A percentile compares a stretch with the other conserved stretches of the same genome.
Evolutionary conservation across 2,888 invertebrate species (phyloP).

Genomic region (Drosophila setosimentum): DNA sequence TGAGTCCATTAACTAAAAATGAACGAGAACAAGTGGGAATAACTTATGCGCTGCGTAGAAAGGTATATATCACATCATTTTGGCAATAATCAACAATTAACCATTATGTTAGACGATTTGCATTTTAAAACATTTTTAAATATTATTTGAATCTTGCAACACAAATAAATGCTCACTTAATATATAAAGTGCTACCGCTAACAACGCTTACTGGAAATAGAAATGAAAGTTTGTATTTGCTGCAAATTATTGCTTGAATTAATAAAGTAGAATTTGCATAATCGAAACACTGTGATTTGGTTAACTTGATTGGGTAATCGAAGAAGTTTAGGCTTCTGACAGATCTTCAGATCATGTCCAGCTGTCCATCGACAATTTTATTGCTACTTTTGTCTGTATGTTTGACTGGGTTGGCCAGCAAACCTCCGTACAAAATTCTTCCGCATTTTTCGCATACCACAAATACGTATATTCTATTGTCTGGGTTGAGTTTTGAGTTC

Average conservation of each 20-base stretch:
- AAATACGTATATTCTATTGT: background rate
- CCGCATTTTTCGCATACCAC: background rate
- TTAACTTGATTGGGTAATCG: background rate
- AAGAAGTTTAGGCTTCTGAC: background rate
- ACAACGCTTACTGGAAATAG: background rate
- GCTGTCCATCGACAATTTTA: background rate
- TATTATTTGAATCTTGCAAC: background rate
- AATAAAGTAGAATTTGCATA: background rate
- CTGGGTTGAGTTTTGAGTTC: constrained; percentile 2
- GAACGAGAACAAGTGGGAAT: background rate
- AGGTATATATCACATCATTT: background rate
- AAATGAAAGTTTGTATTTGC: background rate
- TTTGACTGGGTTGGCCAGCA: background rate
- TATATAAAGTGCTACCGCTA: background rate
- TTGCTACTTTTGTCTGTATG: background rate
- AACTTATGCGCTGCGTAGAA: background rate
- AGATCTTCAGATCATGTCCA: background rate
- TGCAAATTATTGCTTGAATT: background rate
- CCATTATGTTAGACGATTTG: background rate
- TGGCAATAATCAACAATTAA: background rate
- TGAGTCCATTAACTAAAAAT: background rate
- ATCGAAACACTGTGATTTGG: background rate
- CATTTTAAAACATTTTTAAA: background rate
- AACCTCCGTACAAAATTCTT: background rate
- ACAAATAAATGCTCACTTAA: background rate